Evolutionary conservation across 2,113 vertebrate species (phyloP).

Genomic region (Pluvialis apricaria): DNA sequence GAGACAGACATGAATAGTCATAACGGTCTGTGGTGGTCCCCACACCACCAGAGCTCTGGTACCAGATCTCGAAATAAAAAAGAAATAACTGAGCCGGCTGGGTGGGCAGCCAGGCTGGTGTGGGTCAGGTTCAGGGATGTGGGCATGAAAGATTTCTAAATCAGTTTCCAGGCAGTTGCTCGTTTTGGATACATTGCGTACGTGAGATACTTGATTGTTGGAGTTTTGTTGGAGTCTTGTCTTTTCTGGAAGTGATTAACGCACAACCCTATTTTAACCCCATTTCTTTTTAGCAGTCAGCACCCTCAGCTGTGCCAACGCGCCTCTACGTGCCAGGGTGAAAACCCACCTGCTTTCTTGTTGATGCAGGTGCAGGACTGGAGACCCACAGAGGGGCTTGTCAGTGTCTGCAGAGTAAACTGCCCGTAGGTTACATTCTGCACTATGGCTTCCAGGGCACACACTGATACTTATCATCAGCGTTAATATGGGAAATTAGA

Average conservation of each 20-base stretch:
- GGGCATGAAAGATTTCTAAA: neutral
- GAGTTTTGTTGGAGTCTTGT: neutral
- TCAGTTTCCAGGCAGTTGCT: accelerated
- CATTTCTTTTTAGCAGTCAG: neutral
- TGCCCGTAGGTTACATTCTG: accelerated
- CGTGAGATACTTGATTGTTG: accelerated
- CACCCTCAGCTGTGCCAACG: neutral
- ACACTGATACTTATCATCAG: accelerated
- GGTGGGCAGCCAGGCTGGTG: neutral
- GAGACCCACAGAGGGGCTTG: neutral
- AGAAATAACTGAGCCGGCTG: neutral
- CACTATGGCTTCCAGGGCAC: accelerated
- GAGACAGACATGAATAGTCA: accelerated
- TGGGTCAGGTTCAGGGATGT: neutral
- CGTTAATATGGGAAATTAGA: accelerated
- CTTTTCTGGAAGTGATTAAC: neutral
- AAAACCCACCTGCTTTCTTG: neutral
- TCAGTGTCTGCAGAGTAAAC: accelerated
- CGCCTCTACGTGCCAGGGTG: neutral
- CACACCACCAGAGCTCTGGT: neutral
- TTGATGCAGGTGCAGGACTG: neutral
- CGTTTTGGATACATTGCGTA: accelerated
- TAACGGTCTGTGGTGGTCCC: neutral
- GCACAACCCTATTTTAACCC: accelerated
- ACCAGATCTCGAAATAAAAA: neutral